Conservation (phyloP, 2,888 invertebrate genomes). For the Limnephilus auricula region DNA sequence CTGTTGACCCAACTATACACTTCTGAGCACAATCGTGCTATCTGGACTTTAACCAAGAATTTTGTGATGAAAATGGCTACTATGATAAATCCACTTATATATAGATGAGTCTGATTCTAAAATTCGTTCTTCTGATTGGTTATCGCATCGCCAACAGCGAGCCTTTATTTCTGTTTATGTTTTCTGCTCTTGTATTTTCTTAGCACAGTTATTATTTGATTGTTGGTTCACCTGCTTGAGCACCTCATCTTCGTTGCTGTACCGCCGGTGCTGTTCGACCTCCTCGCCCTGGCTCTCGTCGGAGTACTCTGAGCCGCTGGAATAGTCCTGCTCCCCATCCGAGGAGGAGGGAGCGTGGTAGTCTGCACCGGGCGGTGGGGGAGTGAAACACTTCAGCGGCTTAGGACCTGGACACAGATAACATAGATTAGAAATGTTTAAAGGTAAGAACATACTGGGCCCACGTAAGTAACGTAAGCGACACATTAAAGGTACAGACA, state of each 20-base stretch:
- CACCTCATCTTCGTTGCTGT: conserved; percentile 81
- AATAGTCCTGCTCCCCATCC: conserved; percentile 72
- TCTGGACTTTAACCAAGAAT: no score
- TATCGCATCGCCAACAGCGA: no score
- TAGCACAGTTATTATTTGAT: not conserved
- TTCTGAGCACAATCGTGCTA: no score
- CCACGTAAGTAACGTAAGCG: no score
- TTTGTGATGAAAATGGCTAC: no score
- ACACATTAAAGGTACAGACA: no score
- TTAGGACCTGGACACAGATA: conserved; percentile 79
- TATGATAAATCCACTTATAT: no score
- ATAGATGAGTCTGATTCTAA: no score
- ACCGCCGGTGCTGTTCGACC: conserved; percentile 74
- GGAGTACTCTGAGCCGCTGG: conserved; percentile 71
- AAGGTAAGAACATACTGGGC: not conserved
- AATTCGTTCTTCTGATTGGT: no score
- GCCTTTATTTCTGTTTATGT: no score
- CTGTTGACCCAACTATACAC: no score
- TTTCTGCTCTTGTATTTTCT: no score
- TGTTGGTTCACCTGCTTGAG: conserved; percentile 78
- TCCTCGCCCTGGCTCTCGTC: conserved; percentile 73
- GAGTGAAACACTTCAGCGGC: conserved; percentile 92
- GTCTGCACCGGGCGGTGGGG: conserved; percentile 86
- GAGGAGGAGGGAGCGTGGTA: conserved; percentile 75
- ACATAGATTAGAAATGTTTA: not conserved